Base-by-base conservation (phyloP, 2,113 vertebrate species). In the Dipodomys stephensi region DNA sequence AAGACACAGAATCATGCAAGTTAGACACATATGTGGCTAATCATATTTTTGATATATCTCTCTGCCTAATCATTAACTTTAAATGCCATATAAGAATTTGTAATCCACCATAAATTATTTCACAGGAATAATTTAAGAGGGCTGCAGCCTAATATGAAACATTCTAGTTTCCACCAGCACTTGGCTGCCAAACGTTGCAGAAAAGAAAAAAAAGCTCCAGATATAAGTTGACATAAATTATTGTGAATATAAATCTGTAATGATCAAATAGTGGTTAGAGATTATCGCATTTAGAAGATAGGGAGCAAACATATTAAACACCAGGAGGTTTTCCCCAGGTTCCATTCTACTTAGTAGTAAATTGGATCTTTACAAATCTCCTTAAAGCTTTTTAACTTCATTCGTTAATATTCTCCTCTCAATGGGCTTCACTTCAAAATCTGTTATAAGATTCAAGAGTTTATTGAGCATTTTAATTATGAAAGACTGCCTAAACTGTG, bases 131-230 rank as follows among this genome's bases (percentile, higher is more conserved):
- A 98, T 98, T 98, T 98, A 98, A 97, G 97, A 97, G 93, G 96
- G 93, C 93, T 97, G 97, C 94, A 97, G 97, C 97, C 97, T 98
- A 98, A 98, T 97, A 95, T 91, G 95, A 98, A 98, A 98, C 98
- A 98, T 97, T 90, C 96, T 93, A 87, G 90, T 98, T 98, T 98
- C 97, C 96, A 96, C 94, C 96, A 92, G 97, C 64, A 46, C 83
- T 95, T 96, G 85, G 83, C 95, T 97, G 97, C 98, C 97, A 98
- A 98, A 97, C 87, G 80, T 96, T 98, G 96, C 96, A 89, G 76
- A 87, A 62, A n/a, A 49, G 62, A n/a, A 49, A 28, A 39, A 84
- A 68, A 88, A n/a, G 46, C 15, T 27, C 88, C 93, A 97, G 96
- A 97, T 98, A 95, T 96, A 97, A 97, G 79, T 62, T 98, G 97